Percentiles rank a stretch among this genome's conserved stretches.
Conservation (phyloP, 2,113 vertebrate genomes). For the Colossoma macropomum region DNA sequence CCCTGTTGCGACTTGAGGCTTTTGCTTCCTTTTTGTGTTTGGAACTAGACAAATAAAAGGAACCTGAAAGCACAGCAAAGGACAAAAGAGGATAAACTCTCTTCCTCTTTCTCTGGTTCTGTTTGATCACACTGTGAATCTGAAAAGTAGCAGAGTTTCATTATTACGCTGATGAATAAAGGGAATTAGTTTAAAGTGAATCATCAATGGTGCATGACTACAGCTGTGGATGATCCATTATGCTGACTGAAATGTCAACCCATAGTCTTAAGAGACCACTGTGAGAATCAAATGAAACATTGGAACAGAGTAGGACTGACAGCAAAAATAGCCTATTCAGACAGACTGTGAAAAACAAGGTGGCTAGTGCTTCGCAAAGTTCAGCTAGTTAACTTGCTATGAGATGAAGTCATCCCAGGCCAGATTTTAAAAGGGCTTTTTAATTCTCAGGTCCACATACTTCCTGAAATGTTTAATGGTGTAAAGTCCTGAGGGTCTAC, state of each 20-base stretch:
- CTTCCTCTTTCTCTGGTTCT: neutral
- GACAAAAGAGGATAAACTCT: neutral
- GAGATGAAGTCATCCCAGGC: neutral
- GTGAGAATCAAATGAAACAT: neutral
- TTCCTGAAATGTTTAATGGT: too few species aligned
- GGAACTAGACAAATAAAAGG: neutral
- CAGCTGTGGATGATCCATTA: neutral
- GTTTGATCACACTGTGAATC: neutral
- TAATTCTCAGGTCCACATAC: too few species aligned
- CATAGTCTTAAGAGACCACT: neutral
- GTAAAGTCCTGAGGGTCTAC: neutral
- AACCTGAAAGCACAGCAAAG: neutral
- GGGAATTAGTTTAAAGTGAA: neutral
- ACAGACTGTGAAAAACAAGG: neutral
- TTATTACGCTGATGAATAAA: neutral
- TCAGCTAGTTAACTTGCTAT: neutral
- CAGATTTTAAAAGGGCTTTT: too few species aligned
- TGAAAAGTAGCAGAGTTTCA: neutral
- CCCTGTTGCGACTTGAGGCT: neutral
- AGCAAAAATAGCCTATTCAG: neutral
- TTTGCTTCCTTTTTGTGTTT: neutral
- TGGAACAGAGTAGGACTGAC: neutral
- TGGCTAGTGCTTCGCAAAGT: neutral
- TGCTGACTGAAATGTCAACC: neutral
- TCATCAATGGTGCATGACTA: neutral